Conservation (phyloP, 2,113 vertebrate genomes). For the Misgurnus mizolepis region DNA sequence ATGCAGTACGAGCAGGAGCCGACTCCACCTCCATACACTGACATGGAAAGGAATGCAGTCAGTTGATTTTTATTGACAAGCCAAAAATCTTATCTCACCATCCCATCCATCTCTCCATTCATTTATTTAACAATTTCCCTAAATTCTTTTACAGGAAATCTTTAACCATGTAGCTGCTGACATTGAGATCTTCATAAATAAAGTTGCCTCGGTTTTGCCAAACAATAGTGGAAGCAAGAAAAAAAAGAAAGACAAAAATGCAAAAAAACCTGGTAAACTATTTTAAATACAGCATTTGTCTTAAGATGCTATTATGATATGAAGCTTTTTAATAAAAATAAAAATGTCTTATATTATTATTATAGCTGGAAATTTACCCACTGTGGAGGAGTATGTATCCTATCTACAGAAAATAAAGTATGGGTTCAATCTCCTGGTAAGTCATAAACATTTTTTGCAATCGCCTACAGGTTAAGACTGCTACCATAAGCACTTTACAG, state of each 20-base stretch:
- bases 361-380: constrained; percentile 55
- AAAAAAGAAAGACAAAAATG: constrained; percentile 67
- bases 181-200: constrained; percentile 78
- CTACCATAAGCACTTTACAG: no score
- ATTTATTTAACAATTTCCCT: not conserved
- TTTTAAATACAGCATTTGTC: not conserved
- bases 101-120: not conserved
- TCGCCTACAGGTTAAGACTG: not conserved
- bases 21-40: not conserved
- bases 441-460: not conserved
- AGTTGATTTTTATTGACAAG: constrained; percentile 41
- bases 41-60: constrained; percentile 60
- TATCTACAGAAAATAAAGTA: constrained; percentile 89
- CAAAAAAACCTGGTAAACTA: constrained; percentile 52
- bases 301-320: not conserved
- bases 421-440: constrained; percentile 85
- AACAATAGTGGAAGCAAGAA: constrained; percentile 51
- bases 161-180: constrained; percentile 82
- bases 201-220: constrained; percentile 30
- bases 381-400: constrained; percentile 58
- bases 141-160: constrained; percentile 73
- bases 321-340: not conserved
- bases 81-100: not conserved
- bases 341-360: not conserved
- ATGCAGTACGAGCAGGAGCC: constrained; percentile 7